phyloP scores from a whole-genome alignment of 2,113 vertebrate genomes.

The Pristiophorus japonicus region DNA sequence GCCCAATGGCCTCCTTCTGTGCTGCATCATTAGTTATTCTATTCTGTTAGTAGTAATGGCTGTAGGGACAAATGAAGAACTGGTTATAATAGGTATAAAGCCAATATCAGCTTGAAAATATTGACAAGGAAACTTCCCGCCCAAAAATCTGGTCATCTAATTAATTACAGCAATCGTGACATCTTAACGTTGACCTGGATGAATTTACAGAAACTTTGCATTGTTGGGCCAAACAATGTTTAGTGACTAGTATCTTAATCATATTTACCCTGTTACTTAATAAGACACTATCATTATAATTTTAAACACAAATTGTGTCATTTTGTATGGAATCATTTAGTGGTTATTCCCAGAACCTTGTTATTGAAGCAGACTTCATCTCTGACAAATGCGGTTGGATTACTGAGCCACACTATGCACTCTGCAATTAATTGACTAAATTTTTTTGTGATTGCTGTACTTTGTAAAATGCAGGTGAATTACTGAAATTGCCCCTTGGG shows the following conservation, averaged over 20 bases:
- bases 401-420: background rate
- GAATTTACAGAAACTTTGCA: background rate
- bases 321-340: background rate
- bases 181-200: background rate
- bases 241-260: background rate
- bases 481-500: background rate
- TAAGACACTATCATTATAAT: background rate
- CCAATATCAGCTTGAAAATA: background rate
- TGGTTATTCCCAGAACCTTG: background rate
- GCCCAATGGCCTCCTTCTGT: too few species aligned
- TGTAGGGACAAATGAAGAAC: background rate
- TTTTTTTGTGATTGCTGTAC: background rate
- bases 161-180: background rate
- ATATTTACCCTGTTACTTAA: background rate
- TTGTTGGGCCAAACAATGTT: background rate
- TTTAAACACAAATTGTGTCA: background rate
- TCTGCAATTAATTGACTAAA: constrained; percentile 27
- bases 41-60: background rate
- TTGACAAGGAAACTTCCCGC: background rate
- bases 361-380: background rate
- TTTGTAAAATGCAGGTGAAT: constrained; percentile 16
- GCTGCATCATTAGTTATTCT: too few species aligned
- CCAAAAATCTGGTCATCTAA: background rate
- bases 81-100: background rate
- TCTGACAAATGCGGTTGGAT: background rate